Base-by-base conservation (phyloP, 35 echinoderm and acorn worm species). In the Diadema setosum region DNA sequence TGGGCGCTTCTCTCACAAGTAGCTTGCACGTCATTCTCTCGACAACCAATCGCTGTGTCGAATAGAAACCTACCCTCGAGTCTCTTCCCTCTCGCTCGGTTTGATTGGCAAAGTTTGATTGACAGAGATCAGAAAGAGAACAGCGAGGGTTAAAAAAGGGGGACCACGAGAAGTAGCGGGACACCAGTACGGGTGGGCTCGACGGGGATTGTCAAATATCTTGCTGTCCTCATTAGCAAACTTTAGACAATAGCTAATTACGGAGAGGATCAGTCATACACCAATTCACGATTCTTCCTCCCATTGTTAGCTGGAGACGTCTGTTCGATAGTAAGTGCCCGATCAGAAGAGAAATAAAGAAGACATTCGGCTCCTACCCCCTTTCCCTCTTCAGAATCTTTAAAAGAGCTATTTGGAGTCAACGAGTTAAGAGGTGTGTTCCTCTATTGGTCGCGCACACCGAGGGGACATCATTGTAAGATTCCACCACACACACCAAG, bases 181-280 rank as follows among this genome's bases (percentile, higher is more conserved):
- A 44, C 7, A 20, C 73, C 73, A 44, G 73, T 42, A 24, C 44
- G 73, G 73, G 73, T 78, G 73, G 73, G 73, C 73, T 25, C 39
- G n/a, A n/a, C n/a, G n/a, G n/a, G n/a, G n/a, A n/a, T n/a, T n/a
- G n/a, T n/a, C n/a, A n/a, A n/a, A n/a, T n/a, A n/a, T n/a, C n/a
- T n/a, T n/a, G n/a, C n/a, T n/a, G 73, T 41, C 29, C 29, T 78
- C 73, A 78, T 78, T 78, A 78, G 73, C 73, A 23, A 78, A 32
- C 73, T 33, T 78, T 78, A 78, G 73, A 78, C 73, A 78, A 78
- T 78, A 44, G 73, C 73, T 78, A 78, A 78, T 78, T 78, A 78
- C 73, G 39, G 24, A 33, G 4, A 67, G 37, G 63, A 33, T 33
- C 16, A 15, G 24, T 33, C 63, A 67, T 33, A 67, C 63, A 67